A percentile compares a stretch with the other conserved stretches of the same genome.
phyloP scores from a whole-genome alignment of 2,797 vertebrate species.

The Mormyrus proboscirostris region DNA sequence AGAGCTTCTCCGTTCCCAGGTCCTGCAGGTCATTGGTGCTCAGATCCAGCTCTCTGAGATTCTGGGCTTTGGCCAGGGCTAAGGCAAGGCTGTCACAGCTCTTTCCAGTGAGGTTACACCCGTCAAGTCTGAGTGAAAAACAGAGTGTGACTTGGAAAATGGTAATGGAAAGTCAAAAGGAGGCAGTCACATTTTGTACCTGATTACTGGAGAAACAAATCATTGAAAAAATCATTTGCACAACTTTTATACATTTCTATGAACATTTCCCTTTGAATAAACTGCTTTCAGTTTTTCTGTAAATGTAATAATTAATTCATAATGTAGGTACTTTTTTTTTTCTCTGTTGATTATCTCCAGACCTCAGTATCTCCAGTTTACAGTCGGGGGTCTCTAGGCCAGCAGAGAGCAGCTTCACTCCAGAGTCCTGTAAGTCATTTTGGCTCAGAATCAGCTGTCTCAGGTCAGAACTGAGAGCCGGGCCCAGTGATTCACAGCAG shows the following conservation, averaged over 20 bases:
- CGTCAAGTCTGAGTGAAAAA: constrained; percentile 17
- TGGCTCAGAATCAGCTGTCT: constrained; percentile 20
- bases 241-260: neutral
- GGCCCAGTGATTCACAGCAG: neutral
- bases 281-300: neutral
- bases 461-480: constrained; percentile 16
- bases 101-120: neutral
- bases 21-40: constrained; percentile 18
- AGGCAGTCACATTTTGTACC: neutral
- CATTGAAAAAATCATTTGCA: neutral
- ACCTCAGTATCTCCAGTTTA: constrained; percentile 16
- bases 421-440: constrained; percentile 16
- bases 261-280: neutral
- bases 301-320: neutral
- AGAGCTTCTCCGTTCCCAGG: constrained; percentile 16
- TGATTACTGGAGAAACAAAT: neutral
- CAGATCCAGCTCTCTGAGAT: constrained; percentile 24
- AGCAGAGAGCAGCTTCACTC: constrained; percentile 5
- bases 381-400: neutral
- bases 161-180: neutral
- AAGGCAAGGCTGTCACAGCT: constrained; percentile 9
- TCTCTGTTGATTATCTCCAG: neutral
- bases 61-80: neutral
- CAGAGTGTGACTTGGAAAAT: neutral
- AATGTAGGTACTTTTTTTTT: neutral